Evolutionary conservation across 2,888 invertebrate species (phyloP).

Genomic region (Barypeithes pellucidus): DNA sequence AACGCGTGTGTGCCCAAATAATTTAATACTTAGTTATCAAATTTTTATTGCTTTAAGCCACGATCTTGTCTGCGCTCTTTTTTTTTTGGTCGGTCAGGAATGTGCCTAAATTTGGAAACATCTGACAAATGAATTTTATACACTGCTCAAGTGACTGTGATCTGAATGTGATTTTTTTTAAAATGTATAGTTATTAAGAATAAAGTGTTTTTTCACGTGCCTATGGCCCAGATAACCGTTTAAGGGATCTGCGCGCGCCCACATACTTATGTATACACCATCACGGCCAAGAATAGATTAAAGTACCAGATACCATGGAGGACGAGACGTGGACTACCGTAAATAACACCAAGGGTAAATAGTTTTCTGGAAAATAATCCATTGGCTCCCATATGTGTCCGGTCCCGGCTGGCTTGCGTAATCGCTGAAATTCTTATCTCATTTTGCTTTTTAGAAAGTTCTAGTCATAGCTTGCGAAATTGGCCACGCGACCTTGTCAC

Average conservation of each 20-base stretch:
- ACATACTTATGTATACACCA: slow-evolving; percentile 55
- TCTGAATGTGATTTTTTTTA: slow-evolving; percentile 39
- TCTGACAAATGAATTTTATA: slow-evolving; percentile 12
- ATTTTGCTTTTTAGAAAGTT: slow-evolving; percentile 59
- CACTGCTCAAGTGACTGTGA: slow-evolving; percentile 51
- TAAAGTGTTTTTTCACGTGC: slow-evolving; percentile 48
- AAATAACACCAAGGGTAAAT: slow-evolving; percentile 58
- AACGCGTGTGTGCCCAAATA: slow-evolving; percentile 1
- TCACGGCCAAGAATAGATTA: slow-evolving; percentile 68
- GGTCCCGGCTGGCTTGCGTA: slow-evolving; percentile 37
- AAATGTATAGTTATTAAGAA: slow-evolving; percentile 11
- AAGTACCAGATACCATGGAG: slow-evolving; percentile 56
- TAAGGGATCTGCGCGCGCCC: slow-evolving; percentile 55
- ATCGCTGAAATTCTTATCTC: slow-evolving; percentile 33
- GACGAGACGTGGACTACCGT: slow-evolving; percentile 59
- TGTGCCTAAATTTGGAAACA: slow-evolving; percentile 50
- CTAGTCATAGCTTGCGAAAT: slow-evolving; percentile 64
- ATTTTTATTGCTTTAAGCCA: slow-evolving; percentile 15
- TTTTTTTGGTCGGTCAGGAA: slow-evolving; percentile 20
- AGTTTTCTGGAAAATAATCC: slow-evolving; percentile 22
- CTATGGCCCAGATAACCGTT: slow-evolving; percentile 51
- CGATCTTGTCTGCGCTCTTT: slow-evolving; percentile 27
- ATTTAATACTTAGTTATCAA: not conserved
- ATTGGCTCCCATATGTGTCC: slow-evolving; percentile 37
- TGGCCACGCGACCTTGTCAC: slow-evolving; percentile 56